Conservation (phyloP, 2,888 invertebrate genomes). For the Vanessa cardui region DNA sequence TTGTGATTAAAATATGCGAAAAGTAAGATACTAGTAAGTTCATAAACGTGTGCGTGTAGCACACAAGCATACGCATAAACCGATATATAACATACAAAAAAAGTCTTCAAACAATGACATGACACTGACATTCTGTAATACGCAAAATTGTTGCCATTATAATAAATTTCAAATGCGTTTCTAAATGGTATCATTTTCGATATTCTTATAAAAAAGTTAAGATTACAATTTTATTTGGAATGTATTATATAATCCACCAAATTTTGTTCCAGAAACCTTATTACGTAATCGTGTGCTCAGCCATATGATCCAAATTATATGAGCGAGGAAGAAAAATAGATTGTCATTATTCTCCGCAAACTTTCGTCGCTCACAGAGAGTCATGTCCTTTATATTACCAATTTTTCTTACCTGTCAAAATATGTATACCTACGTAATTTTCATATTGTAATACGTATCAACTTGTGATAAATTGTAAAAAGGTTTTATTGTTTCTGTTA, state of each 20-base stretch:
- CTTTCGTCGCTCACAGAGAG: slow-evolving; percentile 34
- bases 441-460: slow-evolving; percentile 28
- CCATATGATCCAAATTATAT: slow-evolving; percentile 70
- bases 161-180: no score
- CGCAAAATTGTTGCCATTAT: no score
- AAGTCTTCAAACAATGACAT: no score
- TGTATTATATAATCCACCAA: slow-evolving; percentile 50
- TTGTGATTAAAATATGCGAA: no score
- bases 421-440: slow-evolving; percentile 33
- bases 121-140: no score
- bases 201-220: neutral
- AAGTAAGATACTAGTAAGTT: no score
- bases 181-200: no score
- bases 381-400: slow-evolving; percentile 40
- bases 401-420: slow-evolving; percentile 40
- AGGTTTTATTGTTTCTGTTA: neutral
- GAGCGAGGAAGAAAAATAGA: slow-evolving; percentile 69
- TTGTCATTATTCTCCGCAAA: slow-evolving; percentile 62
- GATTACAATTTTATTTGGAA: neutral
- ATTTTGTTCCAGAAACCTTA: slow-evolving; percentile 66
- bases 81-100: no score
- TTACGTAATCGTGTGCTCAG: slow-evolving; percentile 65
- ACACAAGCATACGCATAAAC: no score
- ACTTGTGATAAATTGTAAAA: slow-evolving; percentile 16
- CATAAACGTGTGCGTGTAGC: no score